Evolutionary conservation across 2,888 invertebrate genomes (phyloP).

Genomic region (Polydrusus tereticollis): DNA sequence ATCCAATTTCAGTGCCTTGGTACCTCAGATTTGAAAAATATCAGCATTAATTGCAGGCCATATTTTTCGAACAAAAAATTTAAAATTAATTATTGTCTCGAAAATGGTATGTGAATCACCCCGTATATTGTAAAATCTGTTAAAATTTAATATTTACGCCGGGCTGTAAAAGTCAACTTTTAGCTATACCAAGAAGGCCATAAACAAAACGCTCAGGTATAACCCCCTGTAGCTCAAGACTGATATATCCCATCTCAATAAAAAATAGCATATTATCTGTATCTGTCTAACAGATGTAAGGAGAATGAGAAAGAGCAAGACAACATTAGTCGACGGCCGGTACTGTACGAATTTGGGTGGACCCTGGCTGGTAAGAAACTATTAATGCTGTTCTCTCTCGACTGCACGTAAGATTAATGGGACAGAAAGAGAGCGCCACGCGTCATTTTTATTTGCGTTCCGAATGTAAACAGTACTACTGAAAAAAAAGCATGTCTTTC

Average conservation of each 20-base stretch:
- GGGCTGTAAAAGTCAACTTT: neutral
- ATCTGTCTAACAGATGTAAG: neutral
- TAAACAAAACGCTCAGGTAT: constrained; percentile 4
- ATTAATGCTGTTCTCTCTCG: neutral
- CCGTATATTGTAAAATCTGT: neutral
- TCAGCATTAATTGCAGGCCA: no score
- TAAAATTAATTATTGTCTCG: no score
- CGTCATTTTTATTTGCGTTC: neutral
- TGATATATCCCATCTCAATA: neutral
- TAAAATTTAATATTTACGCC: constrained; percentile 2
- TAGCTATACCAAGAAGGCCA: neutral
- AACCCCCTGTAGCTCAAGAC: constrained; percentile 8
- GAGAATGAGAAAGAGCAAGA: neutral
- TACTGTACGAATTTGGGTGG: neutral
- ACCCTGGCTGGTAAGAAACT: neutral
- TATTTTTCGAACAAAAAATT: no score
- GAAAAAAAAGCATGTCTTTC: neutral
- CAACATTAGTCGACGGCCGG: neutral
- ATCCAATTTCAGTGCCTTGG: no score
- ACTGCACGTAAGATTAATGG: neutral
- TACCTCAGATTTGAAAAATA: no score
- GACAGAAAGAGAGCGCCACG: neutral
- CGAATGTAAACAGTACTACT: neutral
- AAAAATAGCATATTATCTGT: neutral
- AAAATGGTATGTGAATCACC: neutral